Evolutionary conservation across 30 jellyfish, hydroid and myxozoan species (phyloP), one percentile per base, ranked within the genome.

Genomic region (Hydractinia symbiolongicarpus): DNA sequence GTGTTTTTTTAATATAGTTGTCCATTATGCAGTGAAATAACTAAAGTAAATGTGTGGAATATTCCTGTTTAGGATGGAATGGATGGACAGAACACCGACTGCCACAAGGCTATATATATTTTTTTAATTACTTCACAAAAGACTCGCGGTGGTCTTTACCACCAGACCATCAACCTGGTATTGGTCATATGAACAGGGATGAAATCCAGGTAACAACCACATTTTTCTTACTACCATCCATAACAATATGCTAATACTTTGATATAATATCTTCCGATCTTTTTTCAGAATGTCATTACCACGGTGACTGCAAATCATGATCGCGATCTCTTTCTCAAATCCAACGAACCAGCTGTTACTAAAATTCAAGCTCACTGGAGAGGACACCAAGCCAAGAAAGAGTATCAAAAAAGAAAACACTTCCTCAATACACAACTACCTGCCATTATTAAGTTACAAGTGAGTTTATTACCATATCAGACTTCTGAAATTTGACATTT

Each of bases 31-130:
- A 30, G 44, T 30, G 44, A 30, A 30, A 30, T 30, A 30, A 30
- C 44, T 0, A 30, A 30, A 30, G 44, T 30, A 30, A 30, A 30
- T 30, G 44, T 30, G 44, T 30, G 44, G 44, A 30, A 30, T 30
- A 30, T 0, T 30, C 44, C 44, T 30, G 44, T 56, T 13, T 49
- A 87, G 99, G 90, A 55, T 93, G 99, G 99, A 78, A 77, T 66
- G 99, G 99, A 9, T 93, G 99, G 99, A 87, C 96, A 17, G 99
- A 93, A 66, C 96, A 88, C 77, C 78, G 94, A 5, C 84, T 93
- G 2, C 99, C 96, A 4, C 95, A 86, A 74, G 76, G 95, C 81
- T 87, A 84, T 89, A 86, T 95, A 7, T 91, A 82, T 77, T 91
- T 82, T 72, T 72, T 72, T 66, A 87, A 91, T 72, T 83, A 82